Conservation (phyloP, 2,797 vertebrate genomes). For the Lacerta agilis region DNA sequence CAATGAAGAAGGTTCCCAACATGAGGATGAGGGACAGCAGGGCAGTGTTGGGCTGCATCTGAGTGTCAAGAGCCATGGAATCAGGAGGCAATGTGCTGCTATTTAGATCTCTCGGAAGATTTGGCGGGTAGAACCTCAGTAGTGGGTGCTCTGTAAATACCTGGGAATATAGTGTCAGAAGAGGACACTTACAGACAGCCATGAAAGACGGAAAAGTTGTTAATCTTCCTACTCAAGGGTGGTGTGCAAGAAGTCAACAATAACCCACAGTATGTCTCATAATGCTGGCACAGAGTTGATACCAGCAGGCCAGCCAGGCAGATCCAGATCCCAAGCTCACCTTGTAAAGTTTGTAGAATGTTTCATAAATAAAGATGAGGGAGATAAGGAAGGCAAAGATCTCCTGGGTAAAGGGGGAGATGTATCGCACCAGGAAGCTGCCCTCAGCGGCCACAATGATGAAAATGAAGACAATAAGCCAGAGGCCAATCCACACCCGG, state of each 20-base stretch:
- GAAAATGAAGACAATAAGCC: conserved; percentile 94
- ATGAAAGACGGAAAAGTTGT: neutral
- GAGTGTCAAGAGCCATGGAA: conserved; percentile 51
- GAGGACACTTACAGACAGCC: neutral
- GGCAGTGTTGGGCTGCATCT: conserved; percentile 95
- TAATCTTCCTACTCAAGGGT: neutral
- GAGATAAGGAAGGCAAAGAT: conserved; percentile 98
- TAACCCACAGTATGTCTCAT: fast-evolving
- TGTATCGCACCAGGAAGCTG: conserved; percentile 96
- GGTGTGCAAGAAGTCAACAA: conserved; percentile 42
- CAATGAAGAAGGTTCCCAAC: conserved; percentile 97
- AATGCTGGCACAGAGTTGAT: neutral
- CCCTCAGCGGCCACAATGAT: conserved; percentile 94
- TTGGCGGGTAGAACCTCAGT: conserved; percentile 84
- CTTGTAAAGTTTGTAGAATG: conserved; percentile 95
- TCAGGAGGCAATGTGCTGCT: conserved; percentile 67
- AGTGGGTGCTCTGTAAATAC: conserved; percentile 95
- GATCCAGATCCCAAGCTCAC: conserved; percentile 72
- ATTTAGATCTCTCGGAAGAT: conserved; percentile 65
- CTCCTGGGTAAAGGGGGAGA: conserved; percentile 97
- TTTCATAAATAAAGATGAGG: conserved; percentile 98
- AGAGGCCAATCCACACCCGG: conserved; percentile 97
- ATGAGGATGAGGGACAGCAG: conserved; percentile 96
- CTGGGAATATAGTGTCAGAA: conserved; percentile 71
- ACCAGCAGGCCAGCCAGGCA: conserved; percentile 1